Conservation (phyloP, 1,140 invertebrate genomes). For the Drosophila oshimai region DNA sequence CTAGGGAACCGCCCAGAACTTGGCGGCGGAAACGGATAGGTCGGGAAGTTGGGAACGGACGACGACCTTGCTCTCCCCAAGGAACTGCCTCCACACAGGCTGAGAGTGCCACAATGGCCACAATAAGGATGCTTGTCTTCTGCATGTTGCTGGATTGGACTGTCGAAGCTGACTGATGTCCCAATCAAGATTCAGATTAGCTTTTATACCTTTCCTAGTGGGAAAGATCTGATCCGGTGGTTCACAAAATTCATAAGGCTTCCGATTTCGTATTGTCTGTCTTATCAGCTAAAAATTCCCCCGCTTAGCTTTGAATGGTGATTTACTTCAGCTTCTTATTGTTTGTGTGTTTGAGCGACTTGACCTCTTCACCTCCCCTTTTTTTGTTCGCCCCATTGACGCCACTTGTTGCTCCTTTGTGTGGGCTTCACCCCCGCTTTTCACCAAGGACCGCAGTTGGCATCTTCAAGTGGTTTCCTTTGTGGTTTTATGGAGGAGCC, state of each 20-base stretch:
- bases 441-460: neutral
- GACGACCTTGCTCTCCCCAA: conserved; percentile 35
- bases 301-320: conserved; percentile 13
- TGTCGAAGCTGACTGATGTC: conserved; percentile 29
- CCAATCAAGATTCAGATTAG: neutral
- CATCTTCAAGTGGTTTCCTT: conserved; percentile 30
- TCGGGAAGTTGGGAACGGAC: conserved; percentile 15
- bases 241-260: conserved; percentile 29
- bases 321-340: conserved; percentile 20
- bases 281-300: conserved; percentile 53
- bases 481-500: neutral
- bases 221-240: conserved; percentile 41
- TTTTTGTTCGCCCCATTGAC: conserved; percentile 6
- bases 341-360: neutral
- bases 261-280: neutral
- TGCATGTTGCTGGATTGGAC: conserved; percentile 43
- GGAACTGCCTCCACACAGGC: conserved; percentile 51
- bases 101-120: conserved; percentile 45
- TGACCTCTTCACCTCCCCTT: conserved; percentile 11
- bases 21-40: conserved; percentile 58
- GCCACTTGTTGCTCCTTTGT: conserved; percentile 41
- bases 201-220: conserved; percentile 19
- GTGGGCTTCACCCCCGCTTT: conserved; percentile 3
- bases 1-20: conserved; percentile 58
- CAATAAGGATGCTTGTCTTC: conserved; percentile 44